Conservation (phyloP, 2,888 invertebrate species). For the Suillia variegata region DNA sequence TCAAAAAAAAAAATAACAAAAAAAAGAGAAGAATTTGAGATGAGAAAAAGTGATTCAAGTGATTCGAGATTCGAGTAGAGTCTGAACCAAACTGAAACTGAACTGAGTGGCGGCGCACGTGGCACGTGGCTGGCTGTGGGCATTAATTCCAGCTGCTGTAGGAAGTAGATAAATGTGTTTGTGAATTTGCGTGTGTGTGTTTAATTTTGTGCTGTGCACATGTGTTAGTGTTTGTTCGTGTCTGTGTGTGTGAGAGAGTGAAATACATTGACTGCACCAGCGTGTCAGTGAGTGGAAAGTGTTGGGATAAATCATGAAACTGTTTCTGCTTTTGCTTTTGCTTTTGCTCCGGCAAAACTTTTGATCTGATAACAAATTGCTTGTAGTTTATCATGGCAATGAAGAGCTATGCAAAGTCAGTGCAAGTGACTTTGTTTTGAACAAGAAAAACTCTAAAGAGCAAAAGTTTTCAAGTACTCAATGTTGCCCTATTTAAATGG, state of each 20-base stretch:
- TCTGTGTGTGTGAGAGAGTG: background rate
- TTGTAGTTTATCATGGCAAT: slow-evolving; percentile 11
- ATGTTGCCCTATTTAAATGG: too few relatives aligned
- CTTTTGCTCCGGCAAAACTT: slow-evolving; percentile 7
- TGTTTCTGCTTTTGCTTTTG: too few relatives aligned
- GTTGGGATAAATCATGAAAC: slow-evolving; percentile 7
- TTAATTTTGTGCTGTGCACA: background rate
- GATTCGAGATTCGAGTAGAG: background rate
- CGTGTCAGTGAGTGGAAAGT: too few relatives aligned
- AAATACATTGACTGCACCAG: too few relatives aligned
- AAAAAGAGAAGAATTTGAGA: background rate
- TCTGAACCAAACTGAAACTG: background rate
- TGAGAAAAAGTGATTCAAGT: background rate
- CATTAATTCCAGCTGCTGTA: background rate
- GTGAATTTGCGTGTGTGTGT: too few relatives aligned
- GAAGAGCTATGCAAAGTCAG: background rate
- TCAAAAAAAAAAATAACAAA: slow-evolving; percentile 13
- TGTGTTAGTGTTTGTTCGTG: too few relatives aligned
- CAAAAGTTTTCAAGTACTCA: background rate
- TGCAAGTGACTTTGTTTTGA: background rate
- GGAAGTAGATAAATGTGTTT: background rate
- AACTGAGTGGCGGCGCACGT: background rate
- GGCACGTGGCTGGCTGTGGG: background rate
- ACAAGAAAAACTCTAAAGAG: too few relatives aligned
- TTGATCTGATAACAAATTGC: slow-evolving; percentile 20